These are phyloP conservation scores for Actinia equina DNA, from an alignment of 64 coral and sea anemone species.

Conservation along the genomic window DNA sequence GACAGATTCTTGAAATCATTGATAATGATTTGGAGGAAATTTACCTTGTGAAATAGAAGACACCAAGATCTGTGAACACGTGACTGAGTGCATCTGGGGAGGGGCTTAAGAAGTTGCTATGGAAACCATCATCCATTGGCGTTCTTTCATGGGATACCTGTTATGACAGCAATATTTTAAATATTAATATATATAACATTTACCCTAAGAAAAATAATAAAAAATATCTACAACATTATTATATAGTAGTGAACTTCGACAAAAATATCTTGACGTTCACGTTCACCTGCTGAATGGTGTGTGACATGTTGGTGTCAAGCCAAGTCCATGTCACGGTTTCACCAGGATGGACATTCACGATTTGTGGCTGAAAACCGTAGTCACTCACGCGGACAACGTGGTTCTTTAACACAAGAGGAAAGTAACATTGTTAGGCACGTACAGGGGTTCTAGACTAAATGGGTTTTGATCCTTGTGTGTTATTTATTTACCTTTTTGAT, in stretches of 20 bases:
- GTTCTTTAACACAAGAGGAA: neutral
- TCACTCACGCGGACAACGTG: conserved; percentile 36
- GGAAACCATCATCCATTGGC: conserved; percentile 38
- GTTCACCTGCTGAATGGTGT: conserved; percentile 47
- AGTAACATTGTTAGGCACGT: too few species aligned
- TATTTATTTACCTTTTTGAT: too few species aligned
- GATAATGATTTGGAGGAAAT: neutral
- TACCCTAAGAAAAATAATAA: too few species aligned
- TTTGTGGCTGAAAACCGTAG: conserved; percentile 33
- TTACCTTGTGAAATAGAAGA: conserved; percentile 90
- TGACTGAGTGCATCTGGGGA: conserved; percentile 63
- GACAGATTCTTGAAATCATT: too few species aligned
- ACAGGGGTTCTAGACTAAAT: too few species aligned
- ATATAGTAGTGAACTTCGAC: too few species aligned
- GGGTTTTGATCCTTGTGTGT: too few species aligned
- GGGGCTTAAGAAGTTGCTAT: conserved; percentile 25
- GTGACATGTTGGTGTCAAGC: conserved; percentile 12
- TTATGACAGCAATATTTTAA: neutral
- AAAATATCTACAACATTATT: too few species aligned
- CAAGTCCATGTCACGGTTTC: conserved; percentile 57
- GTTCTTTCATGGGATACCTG: conserved; percentile 65
- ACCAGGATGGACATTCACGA: conserved; percentile 53
- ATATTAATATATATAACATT: too few species aligned
- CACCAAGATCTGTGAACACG: conserved; percentile 71
- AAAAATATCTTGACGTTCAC: neutral